Evolutionary conservation across 1,140 invertebrate species (phyloP).

Genomic region (Scaptomyza graminum): DNA sequence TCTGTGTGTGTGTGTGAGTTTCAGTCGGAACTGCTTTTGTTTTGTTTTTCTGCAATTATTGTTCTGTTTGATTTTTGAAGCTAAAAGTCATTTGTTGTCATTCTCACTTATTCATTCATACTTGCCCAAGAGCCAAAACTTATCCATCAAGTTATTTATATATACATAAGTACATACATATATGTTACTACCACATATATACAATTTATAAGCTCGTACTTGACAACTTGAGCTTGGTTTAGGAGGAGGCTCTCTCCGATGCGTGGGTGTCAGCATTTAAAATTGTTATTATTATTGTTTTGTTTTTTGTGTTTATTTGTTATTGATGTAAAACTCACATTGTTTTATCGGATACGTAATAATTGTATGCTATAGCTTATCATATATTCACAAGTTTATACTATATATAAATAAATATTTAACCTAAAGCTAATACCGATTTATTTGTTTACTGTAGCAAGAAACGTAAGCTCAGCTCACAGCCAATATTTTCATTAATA

Average conservation of each 20-base stretch:
- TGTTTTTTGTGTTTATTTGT: background rate
- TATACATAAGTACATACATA: background rate
- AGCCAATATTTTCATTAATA: constrained; percentile 1
- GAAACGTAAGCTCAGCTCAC: background rate
- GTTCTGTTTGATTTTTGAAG: constrained; percentile 54
- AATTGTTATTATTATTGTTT: constrained; percentile 13
- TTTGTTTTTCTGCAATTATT: background rate
- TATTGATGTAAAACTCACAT: constrained; percentile 12
- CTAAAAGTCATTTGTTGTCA: constrained; percentile 63
- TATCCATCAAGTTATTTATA: constrained; percentile 30
- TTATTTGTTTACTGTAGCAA: background rate
- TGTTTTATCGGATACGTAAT: constrained; percentile 1
- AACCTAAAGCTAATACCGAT: no score
- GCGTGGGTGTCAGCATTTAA: constrained; percentile 47
- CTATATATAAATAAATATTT: no score
- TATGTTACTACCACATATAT: no score
- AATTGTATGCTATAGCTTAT: background rate
- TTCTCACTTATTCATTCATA: constrained; percentile 40
- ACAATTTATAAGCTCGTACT: constrained; percentile 60
- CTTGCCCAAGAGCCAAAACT: constrained; percentile 15
- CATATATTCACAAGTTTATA: background rate
- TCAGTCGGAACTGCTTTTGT: constrained; percentile 62
- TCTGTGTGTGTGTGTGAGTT: constrained; percentile 40
- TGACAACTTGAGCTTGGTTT: constrained; percentile 49
- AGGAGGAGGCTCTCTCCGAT: constrained; percentile 29